These are phyloP conservation scores for Latrodectus hesperus DNA, from an alignment of 2,888 invertebrate genomes.

Conservation along the genomic window DNA sequence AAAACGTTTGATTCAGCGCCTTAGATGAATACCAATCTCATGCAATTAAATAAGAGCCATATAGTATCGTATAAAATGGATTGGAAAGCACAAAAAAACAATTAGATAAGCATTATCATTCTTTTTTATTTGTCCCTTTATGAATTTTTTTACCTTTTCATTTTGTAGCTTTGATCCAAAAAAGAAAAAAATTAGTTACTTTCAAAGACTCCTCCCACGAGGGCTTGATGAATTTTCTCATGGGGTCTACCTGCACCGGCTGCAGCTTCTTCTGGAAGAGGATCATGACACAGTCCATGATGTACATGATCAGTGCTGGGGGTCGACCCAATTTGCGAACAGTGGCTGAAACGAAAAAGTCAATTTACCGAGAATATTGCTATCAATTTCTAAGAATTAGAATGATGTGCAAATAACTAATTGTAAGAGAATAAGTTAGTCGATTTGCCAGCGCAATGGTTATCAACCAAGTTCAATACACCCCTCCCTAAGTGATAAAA, in stretches of 20 bases:
- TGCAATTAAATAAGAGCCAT: background rate
- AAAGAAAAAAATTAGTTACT: conserved; percentile 76
- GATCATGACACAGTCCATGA: conserved; percentile 97
- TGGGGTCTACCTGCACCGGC: conserved; percentile 85
- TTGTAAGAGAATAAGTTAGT: too few relatives aligned
- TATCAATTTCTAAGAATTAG: too few relatives aligned
- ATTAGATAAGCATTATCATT: background rate
- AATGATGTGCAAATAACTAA: too few relatives aligned
- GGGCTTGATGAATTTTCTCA: conserved; percentile 90
- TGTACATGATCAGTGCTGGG: conserved; percentile 96
- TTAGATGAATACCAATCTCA: too few relatives aligned
- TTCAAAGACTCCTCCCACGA: conserved; percentile 97
- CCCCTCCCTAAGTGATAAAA: too few relatives aligned
- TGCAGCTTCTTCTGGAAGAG: conserved; percentile 92
- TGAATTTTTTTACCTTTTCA: conserved; percentile 3
- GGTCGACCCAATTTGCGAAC: conserved; percentile 95
- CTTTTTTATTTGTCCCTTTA: background rate
- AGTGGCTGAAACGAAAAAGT: conserved; percentile 79
- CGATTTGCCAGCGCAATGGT: too few relatives aligned
- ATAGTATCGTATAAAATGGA: background rate
- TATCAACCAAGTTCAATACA: too few relatives aligned
- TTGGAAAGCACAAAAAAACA: background rate
- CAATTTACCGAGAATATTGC: too few relatives aligned
- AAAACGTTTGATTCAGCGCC: too few relatives aligned
- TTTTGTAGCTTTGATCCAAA: background rate